phyloP scores from a whole-genome alignment of 2,888 invertebrate species.

The Sphaeridia pumilis region DNA sequence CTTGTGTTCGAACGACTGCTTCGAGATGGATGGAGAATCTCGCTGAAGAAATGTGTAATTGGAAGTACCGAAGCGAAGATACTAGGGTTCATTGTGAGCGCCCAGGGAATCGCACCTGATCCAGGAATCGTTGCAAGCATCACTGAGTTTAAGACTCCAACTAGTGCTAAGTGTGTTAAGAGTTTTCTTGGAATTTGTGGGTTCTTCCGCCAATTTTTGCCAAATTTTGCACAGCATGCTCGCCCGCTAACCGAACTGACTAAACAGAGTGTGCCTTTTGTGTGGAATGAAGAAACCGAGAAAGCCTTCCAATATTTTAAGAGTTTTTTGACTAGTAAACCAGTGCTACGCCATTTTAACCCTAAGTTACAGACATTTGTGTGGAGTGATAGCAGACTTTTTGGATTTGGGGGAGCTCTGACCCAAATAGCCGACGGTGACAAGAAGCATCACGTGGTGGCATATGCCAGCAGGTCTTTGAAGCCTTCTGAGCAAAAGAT shows the following conservation, averaged over 20 bases:
- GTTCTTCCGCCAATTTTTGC: not conserved
- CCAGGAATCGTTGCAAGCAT: not conserved
- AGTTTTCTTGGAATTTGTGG: not conserved
- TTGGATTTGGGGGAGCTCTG: conserved; percentile 35
- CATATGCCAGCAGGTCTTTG: conserved; percentile 26
- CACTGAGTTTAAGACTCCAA: not conserved
- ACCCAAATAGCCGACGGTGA: conserved; percentile 20
- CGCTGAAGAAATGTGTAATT: not conserved
- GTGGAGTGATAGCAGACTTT: conserved; percentile 26
- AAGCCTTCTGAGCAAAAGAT: conserved; percentile 39
- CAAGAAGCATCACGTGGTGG: conserved; percentile 12
- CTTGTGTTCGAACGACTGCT: not conserved
- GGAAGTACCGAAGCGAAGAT: not conserved
- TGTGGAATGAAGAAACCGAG: not conserved
- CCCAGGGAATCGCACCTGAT: not conserved
- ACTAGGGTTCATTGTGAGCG: not conserved
- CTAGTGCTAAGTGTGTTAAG: not conserved
- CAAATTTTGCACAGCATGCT: not conserved
- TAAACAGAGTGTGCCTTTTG: not conserved
- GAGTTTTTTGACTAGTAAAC: not conserved
- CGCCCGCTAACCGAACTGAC: not conserved
- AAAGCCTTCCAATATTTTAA: not conserved
- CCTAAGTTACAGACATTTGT: not conserved
- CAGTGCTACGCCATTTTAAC: not conserved
- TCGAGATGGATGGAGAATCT: not conserved